Conservation (phyloP, 53 echinoderm and acorn worm species). For the Actinopyga echinites region DNA sequence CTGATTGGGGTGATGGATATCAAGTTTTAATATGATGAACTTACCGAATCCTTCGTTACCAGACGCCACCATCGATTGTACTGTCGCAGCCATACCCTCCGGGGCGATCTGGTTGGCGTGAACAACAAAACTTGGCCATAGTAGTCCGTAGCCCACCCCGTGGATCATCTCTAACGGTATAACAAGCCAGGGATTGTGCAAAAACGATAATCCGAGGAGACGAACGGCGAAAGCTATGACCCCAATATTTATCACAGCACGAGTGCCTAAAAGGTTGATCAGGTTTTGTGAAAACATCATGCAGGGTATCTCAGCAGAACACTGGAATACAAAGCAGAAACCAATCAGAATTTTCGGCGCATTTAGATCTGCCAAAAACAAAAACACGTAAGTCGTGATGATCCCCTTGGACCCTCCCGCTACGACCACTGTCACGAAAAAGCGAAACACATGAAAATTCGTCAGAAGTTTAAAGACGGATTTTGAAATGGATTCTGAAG, state of each 20-base stretch:
- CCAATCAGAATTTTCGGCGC: constrained; percentile 79
- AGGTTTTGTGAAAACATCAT: constrained; percentile 74
- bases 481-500: background rate
- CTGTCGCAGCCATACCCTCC: constrained; percentile 59
- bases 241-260: constrained; percentile 52
- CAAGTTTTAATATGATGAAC: background rate
- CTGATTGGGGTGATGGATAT: no score
- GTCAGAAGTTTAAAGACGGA: constrained; percentile 22
- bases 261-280: constrained; percentile 62
- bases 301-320: constrained; percentile 76
- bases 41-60: constrained; percentile 59
- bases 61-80: constrained; percentile 57
- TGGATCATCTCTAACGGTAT: constrained; percentile 66
- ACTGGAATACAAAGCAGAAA: constrained; percentile 63
- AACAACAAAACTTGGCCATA: constrained; percentile 58
- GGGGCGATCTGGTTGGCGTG: constrained; percentile 58
- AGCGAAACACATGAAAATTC: constrained; percentile 50
- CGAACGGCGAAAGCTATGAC: constrained; percentile 56
- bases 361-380: constrained; percentile 72
- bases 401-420: constrained; percentile 70
- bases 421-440: constrained; percentile 30
- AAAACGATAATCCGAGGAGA: constrained; percentile 53
- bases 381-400: constrained; percentile 70
- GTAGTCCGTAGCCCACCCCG: constrained; percentile 63
- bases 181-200: constrained; percentile 61